Conservation (phyloP, 2,113 vertebrate species). For the Chiloscyllium plagiosum region DNA sequence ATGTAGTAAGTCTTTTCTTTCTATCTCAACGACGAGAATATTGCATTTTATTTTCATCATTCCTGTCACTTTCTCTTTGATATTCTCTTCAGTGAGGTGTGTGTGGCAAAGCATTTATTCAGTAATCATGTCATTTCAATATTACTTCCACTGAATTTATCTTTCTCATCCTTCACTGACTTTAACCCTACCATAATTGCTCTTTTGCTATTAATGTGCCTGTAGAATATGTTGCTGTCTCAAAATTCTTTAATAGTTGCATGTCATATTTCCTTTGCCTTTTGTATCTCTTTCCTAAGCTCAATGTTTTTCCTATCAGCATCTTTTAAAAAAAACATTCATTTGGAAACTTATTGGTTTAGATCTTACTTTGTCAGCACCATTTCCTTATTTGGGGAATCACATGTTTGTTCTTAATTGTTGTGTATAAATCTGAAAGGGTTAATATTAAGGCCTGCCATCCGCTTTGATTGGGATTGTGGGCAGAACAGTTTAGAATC, state of each 20-base stretch:
- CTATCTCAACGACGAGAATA: not conserved
- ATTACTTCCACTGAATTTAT: not conserved
- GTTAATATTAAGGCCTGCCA: too few species aligned
- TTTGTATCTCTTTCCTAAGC: not conserved
- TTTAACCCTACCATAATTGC: not conserved
- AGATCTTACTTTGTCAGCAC: not conserved
- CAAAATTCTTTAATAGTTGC: not conserved
- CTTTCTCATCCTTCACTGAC: not conserved
- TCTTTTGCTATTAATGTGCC: not conserved
- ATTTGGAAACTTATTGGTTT: not conserved
- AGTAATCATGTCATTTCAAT: not conserved
- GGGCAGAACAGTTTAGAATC: too few species aligned
- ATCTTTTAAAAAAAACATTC: too few species aligned
- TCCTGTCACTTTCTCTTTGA: not conserved
- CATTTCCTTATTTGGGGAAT: not conserved
- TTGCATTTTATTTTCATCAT: not conserved
- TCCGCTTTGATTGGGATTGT: too few species aligned
- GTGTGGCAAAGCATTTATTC: not conserved
- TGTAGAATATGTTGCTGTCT: not conserved
- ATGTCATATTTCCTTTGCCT: not conserved
- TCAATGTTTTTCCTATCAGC: not conserved
- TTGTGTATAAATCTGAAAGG: too few species aligned
- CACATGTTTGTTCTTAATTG: not conserved
- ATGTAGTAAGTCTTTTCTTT: not conserved
- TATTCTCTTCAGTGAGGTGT: not conserved